Conservation (phyloP, 2,888 invertebrate species). For the Bembecia ichneumoniformis region DNA sequence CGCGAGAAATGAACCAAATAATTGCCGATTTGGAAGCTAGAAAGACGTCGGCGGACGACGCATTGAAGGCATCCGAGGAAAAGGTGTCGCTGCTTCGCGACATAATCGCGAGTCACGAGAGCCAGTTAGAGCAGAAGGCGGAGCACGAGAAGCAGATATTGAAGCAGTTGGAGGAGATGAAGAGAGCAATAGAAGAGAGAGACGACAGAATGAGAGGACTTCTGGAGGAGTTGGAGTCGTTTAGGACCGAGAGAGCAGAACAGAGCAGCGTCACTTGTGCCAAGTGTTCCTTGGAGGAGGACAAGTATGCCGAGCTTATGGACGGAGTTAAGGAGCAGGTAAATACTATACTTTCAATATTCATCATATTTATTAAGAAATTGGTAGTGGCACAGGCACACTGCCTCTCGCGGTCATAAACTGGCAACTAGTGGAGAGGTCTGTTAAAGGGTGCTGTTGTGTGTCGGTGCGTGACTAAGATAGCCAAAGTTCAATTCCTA, state of each 20-base stretch:
- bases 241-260: slow-evolving; percentile 57
- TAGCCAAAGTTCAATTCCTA: too few species aligned
- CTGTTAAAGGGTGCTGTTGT: too few species aligned
- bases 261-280: slow-evolving; percentile 45
- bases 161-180: slow-evolving; percentile 72
- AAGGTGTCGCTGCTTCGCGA: slow-evolving; percentile 82
- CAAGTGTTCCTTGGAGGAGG: slow-evolving; percentile 39
- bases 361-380: neutral
- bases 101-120: slow-evolving; percentile 83
- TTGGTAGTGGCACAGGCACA: neutral
- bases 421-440: too few species aligned
- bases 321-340: slow-evolving; percentile 56
- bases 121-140: slow-evolving; percentile 79
- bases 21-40: slow-evolving; percentile 74
- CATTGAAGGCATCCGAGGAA: slow-evolving; percentile 81
- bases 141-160: slow-evolving; percentile 74
- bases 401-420: too few species aligned
- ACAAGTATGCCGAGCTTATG: slow-evolving; percentile 31
- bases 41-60: slow-evolving; percentile 77
- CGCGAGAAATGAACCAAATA: slow-evolving; percentile 77
- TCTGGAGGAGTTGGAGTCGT: slow-evolving; percentile 65
- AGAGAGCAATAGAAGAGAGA: slow-evolving; percentile 68
- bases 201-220: slow-evolving; percentile 70
- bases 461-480: too few species aligned
- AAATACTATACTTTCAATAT: slow-evolving; percentile 2